Conservation (phyloP, 2,888 invertebrate species). For the Macaria liturata region DNA sequence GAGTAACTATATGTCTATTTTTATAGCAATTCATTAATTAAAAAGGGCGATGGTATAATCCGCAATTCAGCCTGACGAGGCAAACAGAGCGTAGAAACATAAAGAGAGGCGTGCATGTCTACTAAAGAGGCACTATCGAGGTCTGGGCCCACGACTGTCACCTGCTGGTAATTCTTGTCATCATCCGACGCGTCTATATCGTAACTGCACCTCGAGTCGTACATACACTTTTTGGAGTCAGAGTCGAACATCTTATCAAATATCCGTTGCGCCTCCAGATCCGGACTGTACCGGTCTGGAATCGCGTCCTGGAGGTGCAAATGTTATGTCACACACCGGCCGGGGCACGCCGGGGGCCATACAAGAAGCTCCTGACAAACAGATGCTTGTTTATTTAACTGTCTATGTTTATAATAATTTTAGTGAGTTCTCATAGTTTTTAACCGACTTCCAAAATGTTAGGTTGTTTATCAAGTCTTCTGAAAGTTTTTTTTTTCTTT, state of each 20-base stretch:
- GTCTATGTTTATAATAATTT: no score
- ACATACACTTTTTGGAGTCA: constrained; percentile 76
- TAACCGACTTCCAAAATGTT: no score
- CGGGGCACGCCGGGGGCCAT: constrained; percentile 14
- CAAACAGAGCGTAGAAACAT: constrained; percentile 61
- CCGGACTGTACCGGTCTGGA: constrained; percentile 82
- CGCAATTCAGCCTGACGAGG: not conserved
- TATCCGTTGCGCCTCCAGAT: constrained; percentile 81
- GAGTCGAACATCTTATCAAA: constrained; percentile 84
- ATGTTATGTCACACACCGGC: constrained; percentile 61
- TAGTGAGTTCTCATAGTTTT: no score
- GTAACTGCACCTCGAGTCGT: constrained; percentile 76
- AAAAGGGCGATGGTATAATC: no score
- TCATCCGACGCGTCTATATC: constrained; percentile 80
- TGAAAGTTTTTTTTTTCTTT: no score
- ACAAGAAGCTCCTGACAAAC: not conserved
- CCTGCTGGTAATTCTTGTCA: constrained; percentile 79
- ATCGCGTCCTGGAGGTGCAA: constrained; percentile 79
- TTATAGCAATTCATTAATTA: no score
- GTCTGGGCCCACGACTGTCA: constrained; percentile 72
- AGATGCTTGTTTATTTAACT: no score
- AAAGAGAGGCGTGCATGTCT: constrained; percentile 73
- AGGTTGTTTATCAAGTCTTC: no score
- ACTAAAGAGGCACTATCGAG: constrained; percentile 41
- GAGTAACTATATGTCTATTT: no score